Percentiles rank a stretch among this genome's conserved stretches.
Conservation (phyloP, 37 sponge, comb jelly and placozoan species). For the Mnemiopsis leidyi region DNA sequence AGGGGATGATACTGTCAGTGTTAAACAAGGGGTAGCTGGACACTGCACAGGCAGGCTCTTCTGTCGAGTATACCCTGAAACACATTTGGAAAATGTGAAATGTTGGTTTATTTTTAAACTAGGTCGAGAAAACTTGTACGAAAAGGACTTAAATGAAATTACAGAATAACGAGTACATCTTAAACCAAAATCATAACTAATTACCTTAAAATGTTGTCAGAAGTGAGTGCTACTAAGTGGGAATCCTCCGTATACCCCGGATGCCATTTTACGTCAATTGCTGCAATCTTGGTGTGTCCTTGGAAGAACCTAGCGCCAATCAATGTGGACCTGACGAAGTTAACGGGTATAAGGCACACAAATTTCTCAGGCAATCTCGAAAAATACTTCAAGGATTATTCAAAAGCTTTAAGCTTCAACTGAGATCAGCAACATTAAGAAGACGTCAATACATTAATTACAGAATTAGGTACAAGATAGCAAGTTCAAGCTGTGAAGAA, state of each 20-base stretch:
- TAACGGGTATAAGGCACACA: no score
- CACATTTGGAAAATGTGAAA: background rate
- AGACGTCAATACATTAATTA: no score
- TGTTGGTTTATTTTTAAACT: no score
- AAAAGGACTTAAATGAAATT: no score
- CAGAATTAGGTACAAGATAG: no score
- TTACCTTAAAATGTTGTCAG: slow-evolving; percentile 21
- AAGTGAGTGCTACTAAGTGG: background rate
- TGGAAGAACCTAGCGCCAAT: background rate
- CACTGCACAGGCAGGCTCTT: slow-evolving; percentile 9
- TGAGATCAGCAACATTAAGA: no score
- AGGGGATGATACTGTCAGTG: background rate
- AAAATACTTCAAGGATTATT: no score
- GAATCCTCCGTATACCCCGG: background rate
- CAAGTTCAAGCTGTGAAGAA: no score
- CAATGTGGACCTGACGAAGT: background rate
- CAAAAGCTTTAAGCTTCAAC: no score
- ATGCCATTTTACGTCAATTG: background rate
- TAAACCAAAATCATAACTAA: background rate
- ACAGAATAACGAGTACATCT: background rate
- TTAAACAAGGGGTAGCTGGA: slow-evolving; percentile 16
- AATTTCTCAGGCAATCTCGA: no score
- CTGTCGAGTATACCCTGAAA: background rate
- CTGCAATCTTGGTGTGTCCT: background rate
- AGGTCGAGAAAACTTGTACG: no score